Conservation (phyloP, 2,797 vertebrate species). For the Melanotaenia trifasciata region DNA sequence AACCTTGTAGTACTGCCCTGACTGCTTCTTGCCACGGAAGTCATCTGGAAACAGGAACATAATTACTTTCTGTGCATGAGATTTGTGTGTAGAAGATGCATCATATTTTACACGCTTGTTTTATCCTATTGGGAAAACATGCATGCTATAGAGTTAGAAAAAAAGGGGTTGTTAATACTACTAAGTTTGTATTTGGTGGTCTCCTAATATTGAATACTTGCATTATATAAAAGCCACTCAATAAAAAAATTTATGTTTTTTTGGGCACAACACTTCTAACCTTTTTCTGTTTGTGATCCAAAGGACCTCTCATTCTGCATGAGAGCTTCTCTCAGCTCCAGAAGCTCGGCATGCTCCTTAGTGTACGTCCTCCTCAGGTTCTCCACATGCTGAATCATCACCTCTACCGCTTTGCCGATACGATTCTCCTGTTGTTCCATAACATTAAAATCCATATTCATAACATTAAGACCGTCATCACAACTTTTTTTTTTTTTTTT, state of each 20-base stretch:
- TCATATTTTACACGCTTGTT: not conserved
- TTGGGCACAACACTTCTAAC: constrained; percentile 54
- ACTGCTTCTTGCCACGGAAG: constrained; percentile 78
- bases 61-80: not conserved
- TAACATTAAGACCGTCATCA: not conserved
- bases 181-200: not conserved
- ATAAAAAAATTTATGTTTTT: not conserved
- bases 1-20: constrained; percentile 80
- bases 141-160: not conserved
- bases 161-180: not conserved
- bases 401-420: constrained; percentile 94
- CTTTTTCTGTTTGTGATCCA: constrained; percentile 85
- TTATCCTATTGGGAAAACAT: too few relatives aligned
- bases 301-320: constrained; percentile 89
- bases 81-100: not conserved
- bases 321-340: constrained; percentile 91
- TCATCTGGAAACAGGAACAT: constrained; percentile 72
- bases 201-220: not conserved
- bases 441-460: not conserved
- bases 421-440: constrained; percentile 86
- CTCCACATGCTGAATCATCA: constrained; percentile 98
- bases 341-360: constrained; percentile 92
- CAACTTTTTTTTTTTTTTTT: too few relatives aligned
- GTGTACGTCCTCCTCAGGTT: constrained; percentile 95
- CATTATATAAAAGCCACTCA: not conserved